Conservation (phyloP, 1,140 invertebrate species). For the Neotoxoptera formosana region DNA sequence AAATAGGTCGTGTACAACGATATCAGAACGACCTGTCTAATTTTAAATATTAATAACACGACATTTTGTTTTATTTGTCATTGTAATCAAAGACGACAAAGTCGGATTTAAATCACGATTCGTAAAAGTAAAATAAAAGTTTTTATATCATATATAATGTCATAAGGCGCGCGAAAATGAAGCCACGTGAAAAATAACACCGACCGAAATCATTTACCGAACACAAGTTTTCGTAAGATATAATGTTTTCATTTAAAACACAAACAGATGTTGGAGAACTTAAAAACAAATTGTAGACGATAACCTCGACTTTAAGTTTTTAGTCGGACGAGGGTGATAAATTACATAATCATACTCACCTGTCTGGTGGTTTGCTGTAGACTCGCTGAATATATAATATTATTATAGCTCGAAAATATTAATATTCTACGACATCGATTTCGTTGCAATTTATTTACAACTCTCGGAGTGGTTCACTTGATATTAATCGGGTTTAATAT, state of each 20-base stretch:
- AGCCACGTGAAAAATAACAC: not conserved
- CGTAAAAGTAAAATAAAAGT: constrained; percentile 8
- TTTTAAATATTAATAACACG: not conserved
- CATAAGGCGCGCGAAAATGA: not conserved
- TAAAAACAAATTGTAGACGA: not conserved
- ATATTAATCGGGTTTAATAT: not conserved
- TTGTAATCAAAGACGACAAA: not conserved
- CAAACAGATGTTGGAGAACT: not conserved
- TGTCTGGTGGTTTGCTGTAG: not conserved
- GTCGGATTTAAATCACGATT: not conserved
- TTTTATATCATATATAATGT: not conserved
- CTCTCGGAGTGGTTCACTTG: not conserved
- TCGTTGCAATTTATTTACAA: not conserved
- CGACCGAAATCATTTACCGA: not conserved
- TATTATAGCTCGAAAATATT: not conserved
- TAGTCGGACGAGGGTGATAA: not conserved
- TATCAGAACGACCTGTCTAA: not conserved
- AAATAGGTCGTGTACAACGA: not conserved
- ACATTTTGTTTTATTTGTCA: not conserved
- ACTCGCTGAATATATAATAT: not conserved
- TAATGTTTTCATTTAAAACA: not conserved
- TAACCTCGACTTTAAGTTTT: not conserved
- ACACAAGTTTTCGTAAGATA: not conserved
- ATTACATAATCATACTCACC: not conserved
- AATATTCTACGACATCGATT: not conserved